Conservation (phyloP, 2,797 vertebrate species). For the Gymnocypris eckloni region DNA sequence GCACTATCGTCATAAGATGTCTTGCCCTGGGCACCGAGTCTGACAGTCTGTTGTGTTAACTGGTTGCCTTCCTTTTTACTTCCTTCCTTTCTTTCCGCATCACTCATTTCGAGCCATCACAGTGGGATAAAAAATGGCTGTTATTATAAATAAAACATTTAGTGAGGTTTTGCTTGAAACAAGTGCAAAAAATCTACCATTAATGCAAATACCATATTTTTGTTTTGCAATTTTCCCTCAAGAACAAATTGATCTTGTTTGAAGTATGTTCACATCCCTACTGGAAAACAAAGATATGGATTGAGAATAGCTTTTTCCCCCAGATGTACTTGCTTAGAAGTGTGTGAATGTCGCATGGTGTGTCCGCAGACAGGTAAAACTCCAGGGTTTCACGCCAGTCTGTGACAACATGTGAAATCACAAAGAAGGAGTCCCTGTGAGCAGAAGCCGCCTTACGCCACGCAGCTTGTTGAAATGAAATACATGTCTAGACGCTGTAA, state of each 20-base stretch:
- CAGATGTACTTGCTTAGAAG: not conserved
- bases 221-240: not conserved
- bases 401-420: constrained; percentile 44
- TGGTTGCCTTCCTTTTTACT: not conserved
- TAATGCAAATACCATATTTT: not conserved
- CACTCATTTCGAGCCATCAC: not conserved
- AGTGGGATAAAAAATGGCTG: not conserved
- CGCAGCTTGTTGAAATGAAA: constrained; percentile 78
- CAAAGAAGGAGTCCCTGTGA: constrained; percentile 43
- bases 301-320: constrained; percentile 2
- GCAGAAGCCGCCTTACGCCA: constrained; percentile 35
- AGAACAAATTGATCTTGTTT: not conserved
- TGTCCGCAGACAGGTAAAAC: constrained; percentile 6
- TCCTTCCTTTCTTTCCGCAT: not conserved
- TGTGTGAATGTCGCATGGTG: not conserved
- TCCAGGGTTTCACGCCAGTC: constrained; percentile 3
- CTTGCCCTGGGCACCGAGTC: not conserved
- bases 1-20: constrained; percentile 28
- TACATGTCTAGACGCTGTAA: constrained; percentile 81
- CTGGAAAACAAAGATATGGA: not conserved
- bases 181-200: not conserved
- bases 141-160: constrained; percentile 22
- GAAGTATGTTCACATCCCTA: not conserved
- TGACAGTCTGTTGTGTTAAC: constrained; percentile 14
- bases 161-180: not conserved